Base-by-base conservation (phyloP, 64 coral and sea anemone genomes). In the Pocillopora damicornis region DNA sequence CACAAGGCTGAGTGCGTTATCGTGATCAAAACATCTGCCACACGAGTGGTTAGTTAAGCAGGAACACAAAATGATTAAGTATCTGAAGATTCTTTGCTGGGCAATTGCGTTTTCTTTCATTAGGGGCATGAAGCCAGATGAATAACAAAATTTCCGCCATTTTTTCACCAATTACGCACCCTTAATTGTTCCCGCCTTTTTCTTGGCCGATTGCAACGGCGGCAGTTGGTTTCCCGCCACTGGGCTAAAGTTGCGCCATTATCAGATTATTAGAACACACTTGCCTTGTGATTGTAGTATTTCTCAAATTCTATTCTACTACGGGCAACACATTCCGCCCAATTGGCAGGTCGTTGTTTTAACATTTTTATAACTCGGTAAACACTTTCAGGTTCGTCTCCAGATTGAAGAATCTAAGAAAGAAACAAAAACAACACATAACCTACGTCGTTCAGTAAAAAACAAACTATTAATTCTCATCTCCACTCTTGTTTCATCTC, bases 211-310 rank as follows among this genome's bases (percentile, higher is more conserved):
- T 51, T 51, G 7, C 42, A 51, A 51, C 42, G 42, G 7, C 42
- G 42, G 42, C 42, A 51, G 42, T 51, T 51, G 42, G 42, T 51
- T 51, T 51, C 42, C 42, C 42, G 42, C 2, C 42, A 51, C 7
- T 51, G 42, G 42, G 42, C 0, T 0, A 51, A 51, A 51, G 42
- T 51, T 51, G 42, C 42, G 42, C 42, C 42, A 51, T 51, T 51
- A 4, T 51, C 42, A 51, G 42, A 51, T 51, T 51, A 51, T 51
- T 2, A 51, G 42, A 51, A 51, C 42, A 61, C 15, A 23, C 34
- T 92, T 61, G 94, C 95, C 93, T 99, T 99, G 72, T 99, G 96
- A 76, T 93, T 99, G 79, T 92, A 99, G 74, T 99, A 99, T 60
- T 99, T 99, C 75, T 99, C 96, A 83, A 99, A 99, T 76, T 95